Percentiles rank a stretch among this genome's conserved stretches.
phyloP scores from a whole-genome alignment of 1,140 invertebrate species.

The Tetragonula clypearis region DNA sequence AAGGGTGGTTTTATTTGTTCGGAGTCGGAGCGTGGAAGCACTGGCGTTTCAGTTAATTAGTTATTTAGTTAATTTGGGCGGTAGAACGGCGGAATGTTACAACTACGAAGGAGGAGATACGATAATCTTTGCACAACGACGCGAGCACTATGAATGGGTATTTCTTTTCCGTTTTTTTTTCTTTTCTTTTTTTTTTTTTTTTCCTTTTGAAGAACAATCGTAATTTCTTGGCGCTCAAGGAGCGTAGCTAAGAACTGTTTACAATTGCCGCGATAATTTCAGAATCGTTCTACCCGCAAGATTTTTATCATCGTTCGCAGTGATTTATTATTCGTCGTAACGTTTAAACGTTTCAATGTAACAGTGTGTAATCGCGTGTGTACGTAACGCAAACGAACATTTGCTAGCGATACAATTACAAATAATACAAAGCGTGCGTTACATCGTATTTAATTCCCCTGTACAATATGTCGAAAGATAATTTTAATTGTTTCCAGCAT shows the following conservation, averaged over 20 bases:
- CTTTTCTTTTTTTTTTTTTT: too few species aligned
- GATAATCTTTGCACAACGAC: not conserved
- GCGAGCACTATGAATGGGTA: not conserved
- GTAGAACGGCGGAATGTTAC: not conserved
- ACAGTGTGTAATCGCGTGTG: not conserved
- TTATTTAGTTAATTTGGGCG: not conserved
- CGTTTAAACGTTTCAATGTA: not conserved
- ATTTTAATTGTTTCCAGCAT: not conserved
- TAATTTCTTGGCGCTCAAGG: not conserved
- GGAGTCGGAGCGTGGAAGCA: not conserved
- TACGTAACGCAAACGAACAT: not conserved
- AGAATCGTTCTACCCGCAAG: not conserved
- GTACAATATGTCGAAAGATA: too few species aligned
- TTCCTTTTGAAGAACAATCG: not conserved
- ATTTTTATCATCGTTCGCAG: not conserved
- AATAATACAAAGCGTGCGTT: not conserved
- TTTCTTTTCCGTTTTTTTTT: not conserved
- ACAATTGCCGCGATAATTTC: not conserved
- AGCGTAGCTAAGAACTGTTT: not conserved
- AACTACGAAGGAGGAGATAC: not conserved
- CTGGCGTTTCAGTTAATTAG: not conserved
- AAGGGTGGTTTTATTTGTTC: not conserved
- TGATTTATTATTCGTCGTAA: not conserved
- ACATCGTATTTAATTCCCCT: too few species aligned
- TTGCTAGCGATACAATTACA: not conserved